A percentile compares a stretch with the other conserved stretches of the same genome.
Evolutionary conservation across 30 jellyfish, hydroid and myxozoan genomes (phyloP).

Genomic region (Clytia hemisphaerica): DNA sequence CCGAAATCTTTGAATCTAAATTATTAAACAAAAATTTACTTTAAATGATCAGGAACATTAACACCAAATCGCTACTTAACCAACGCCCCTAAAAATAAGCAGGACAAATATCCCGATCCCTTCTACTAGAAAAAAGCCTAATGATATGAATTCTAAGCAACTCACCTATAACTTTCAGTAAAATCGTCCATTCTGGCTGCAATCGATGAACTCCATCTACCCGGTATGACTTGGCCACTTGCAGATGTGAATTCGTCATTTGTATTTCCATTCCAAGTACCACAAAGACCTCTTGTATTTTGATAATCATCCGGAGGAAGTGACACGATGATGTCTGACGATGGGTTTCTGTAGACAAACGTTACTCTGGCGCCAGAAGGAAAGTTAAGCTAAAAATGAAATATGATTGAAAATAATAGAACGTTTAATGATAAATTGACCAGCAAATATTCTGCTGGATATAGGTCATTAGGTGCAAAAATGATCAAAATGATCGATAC

Average conservation of each 20-base stretch:
- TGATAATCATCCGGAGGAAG: slow-evolving; percentile 29
- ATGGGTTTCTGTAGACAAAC: background rate
- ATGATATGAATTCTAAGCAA: background rate
- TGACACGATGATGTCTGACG: slow-evolving; percentile 28
- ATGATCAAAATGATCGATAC: background rate
- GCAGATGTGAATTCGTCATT: slow-evolving; percentile 23
- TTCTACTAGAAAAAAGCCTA: too few species aligned
- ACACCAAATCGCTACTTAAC: too few species aligned
- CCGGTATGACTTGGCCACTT: slow-evolving; percentile 18
- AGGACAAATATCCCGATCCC: too few species aligned
- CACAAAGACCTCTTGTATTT: slow-evolving; percentile 49
- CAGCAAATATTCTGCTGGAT: background rate
- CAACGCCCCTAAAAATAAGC: too few species aligned
- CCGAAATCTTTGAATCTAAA: too few species aligned
- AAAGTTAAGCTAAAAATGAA: slow-evolving; percentile 11
- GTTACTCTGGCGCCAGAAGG: slow-evolving; percentile 41
- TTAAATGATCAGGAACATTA: too few species aligned
- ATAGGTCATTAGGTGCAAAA: background rate
- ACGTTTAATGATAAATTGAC: too few species aligned
- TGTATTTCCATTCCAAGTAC: slow-evolving; percentile 28
- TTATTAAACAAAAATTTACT: too few species aligned
- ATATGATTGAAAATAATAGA: background rate
- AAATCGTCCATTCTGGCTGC: too few species aligned
- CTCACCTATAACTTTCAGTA: slow-evolving; percentile 50
- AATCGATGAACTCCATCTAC: background rate